phyloP scores from a whole-genome alignment of 2,888 invertebrate genomes.

The Rambutsinella grinnellia region DNA sequence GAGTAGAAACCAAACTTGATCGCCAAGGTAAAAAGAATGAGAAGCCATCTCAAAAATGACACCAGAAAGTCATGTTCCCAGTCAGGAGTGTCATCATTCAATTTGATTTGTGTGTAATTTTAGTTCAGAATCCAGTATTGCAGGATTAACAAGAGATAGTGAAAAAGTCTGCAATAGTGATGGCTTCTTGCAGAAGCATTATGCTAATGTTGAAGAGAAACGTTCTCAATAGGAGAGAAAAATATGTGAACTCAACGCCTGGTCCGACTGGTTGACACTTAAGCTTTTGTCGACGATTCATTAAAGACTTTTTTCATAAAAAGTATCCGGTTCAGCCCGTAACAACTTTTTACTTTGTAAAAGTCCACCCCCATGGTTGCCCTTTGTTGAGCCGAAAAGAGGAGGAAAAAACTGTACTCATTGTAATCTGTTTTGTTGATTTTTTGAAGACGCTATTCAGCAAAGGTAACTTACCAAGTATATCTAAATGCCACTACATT shows the following conservation, averaged over 20 bases:
- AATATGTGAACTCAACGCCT: neutral
- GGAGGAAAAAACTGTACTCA: neutral
- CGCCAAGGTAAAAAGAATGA: neutral
- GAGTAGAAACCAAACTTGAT: neutral
- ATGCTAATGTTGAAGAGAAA: neutral
- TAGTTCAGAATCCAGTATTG: slow-evolving; percentile 24
- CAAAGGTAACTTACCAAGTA: neutral
- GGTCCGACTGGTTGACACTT: slow-evolving; percentile 35
- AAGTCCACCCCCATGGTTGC: slow-evolving; percentile 38
- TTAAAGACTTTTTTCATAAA: slow-evolving; percentile 40
- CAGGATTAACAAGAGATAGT: slow-evolving; percentile 29
- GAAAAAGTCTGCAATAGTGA: neutral
- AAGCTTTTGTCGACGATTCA: slow-evolving; percentile 35
- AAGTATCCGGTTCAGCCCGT: slow-evolving; percentile 51
- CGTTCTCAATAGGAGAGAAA: neutral
- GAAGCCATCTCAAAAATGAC: slow-evolving; percentile 16
- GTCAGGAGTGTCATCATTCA: slow-evolving; percentile 20
- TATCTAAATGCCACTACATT: no score
- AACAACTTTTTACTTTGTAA: slow-evolving; percentile 26
- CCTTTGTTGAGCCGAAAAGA: slow-evolving; percentile 32
- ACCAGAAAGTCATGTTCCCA: slow-evolving; percentile 31
- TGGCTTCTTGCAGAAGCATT: neutral
- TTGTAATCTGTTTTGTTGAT: slow-evolving; percentile 2
- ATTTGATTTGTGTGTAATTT: slow-evolving; percentile 19
- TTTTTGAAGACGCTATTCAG: slow-evolving; percentile 1